Base-by-base conservation (phyloP, 2,888 invertebrate species). In the Trichopria drosophilae region DNA sequence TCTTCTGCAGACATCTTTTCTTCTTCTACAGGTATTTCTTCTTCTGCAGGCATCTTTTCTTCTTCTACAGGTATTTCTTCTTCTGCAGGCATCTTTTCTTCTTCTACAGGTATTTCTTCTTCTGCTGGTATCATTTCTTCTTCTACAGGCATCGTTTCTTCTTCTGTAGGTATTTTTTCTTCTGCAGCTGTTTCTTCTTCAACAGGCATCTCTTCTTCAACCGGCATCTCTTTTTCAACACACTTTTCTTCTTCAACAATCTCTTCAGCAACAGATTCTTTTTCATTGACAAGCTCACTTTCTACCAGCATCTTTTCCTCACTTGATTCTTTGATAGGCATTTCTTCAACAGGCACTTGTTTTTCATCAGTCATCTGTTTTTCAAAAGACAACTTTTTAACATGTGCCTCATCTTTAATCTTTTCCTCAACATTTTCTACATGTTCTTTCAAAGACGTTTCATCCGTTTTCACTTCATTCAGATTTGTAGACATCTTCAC, bases 221-320 rank as follows among this genome's bases (percentile, higher is more conserved):
- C n/a, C n/a, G n/a, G n/a, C n/a, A 12, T 60, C 61, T 10, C 56
- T 59, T 4, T 28, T 55, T 3, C 52, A 46, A 24, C n/a, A 36
- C 1, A 20, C 9, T 46, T 23, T 10, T 35, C 36, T 36, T 20
- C 28, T 32, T 24, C 10, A 4, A 13, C 18, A 6, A 20, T 5
- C 4, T 19, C 24, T 41, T 37, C 32, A 18, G 28, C 23, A 24
- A 18, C 19, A 9, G 6, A 20, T 34, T 39, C 37, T 1, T 24
- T 22, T 28, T 23, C n/a, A n/a, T n/a, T n/a, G n/a, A n/a, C n/a
- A n/a, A 24, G 18, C 23, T n/a, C 19, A 20, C 36, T 31, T n/a
- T 24, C 28, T 15, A 23, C n/a, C n/a, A n/a, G n/a, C n/a, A n/a
- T n/a, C n/a, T n/a, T n/a, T n/a, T n/a, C n/a, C n/a, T n/a, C n/a